Conservation (phyloP, 2,888 invertebrate genomes). For the Pterostichus madidus region DNA sequence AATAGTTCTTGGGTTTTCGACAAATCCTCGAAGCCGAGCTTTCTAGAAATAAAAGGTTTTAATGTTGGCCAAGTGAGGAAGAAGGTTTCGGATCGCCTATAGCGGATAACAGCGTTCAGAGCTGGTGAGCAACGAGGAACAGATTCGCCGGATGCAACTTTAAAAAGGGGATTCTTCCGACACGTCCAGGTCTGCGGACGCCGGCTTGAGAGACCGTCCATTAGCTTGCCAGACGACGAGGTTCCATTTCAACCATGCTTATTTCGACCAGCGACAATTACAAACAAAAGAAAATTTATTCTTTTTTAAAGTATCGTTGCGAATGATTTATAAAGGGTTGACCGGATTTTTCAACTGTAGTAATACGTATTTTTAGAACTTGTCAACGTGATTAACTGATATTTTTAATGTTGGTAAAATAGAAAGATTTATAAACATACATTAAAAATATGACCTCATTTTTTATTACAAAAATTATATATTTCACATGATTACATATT, state of each 20-base stretch:
- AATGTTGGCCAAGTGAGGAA: background rate
- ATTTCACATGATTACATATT: too few species aligned
- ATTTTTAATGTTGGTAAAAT: too few species aligned
- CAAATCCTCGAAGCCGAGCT: background rate
- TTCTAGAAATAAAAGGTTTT: conserved; percentile 48
- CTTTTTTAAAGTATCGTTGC: too few species aligned
- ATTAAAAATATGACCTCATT: too few species aligned
- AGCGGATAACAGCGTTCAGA: conserved; percentile 57
- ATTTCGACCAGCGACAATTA: too few species aligned
- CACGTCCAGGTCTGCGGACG: conserved; percentile 68
- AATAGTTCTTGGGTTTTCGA: conserved; percentile 1
- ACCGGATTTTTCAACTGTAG: too few species aligned
- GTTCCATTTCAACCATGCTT: background rate
- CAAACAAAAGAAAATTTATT: too few species aligned
- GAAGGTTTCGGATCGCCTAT: conserved; percentile 10
- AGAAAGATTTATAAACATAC: too few species aligned
- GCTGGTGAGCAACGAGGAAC: conserved; percentile 20
- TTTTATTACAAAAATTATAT: too few species aligned
- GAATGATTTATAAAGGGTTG: too few species aligned
- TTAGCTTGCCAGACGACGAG: conserved; percentile 65
- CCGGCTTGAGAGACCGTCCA: conserved; percentile 68
- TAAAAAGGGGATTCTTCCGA: conserved; percentile 70
- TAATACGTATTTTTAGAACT: too few species aligned
- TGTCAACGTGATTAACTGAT: too few species aligned
- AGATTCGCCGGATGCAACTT: conserved; percentile 69